A percentile compares a stretch with the other conserved stretches of the same genome.
These are phyloP conservation scores for Pseudolaguvia tuberculata DNA, from an alignment of 2,113 vertebrate genomes.

Conservation along the genomic window DNA sequence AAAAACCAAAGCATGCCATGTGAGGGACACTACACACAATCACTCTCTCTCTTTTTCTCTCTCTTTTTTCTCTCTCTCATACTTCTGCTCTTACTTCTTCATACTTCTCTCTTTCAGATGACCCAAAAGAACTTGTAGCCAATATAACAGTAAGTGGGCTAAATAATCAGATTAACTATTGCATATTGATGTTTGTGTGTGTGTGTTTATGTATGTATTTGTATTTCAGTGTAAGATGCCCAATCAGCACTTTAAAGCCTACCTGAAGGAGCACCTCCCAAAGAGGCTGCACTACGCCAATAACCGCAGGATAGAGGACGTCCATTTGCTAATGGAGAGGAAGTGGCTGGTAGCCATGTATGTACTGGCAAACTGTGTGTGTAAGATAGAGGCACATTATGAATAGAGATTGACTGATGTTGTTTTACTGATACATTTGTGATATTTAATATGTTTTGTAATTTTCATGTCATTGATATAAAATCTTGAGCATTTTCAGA, in stretches of 20 bases:
- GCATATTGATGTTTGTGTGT: background rate
- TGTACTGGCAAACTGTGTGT: conserved; percentile 8
- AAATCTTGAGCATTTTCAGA: too few relatives aligned
- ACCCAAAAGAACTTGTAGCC: conserved; percentile 84
- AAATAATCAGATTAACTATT: background rate
- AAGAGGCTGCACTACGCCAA: conserved; percentile 94
- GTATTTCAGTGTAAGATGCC: conserved; percentile 85
- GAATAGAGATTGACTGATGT: too few relatives aligned
- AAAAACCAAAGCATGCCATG: conserved; percentile 71
- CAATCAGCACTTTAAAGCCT: conserved; percentile 93
- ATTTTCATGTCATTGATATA: too few relatives aligned
- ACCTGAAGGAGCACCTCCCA: conserved; percentile 90
- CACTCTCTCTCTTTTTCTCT: background rate
- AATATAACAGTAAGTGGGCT: conserved; percentile 87
- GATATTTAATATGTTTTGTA: too few relatives aligned
- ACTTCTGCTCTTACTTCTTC: background rate
- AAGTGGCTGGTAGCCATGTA: conserved; percentile 90
- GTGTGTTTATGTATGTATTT: background rate
- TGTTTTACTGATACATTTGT: too few relatives aligned
- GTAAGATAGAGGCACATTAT: background rate
- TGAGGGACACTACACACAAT: conserved; percentile 14
- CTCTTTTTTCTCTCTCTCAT: too few relatives aligned
- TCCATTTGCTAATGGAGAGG: conserved; percentile 91
- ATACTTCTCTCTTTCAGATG: conserved; percentile 70
- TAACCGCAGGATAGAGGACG: conserved; percentile 91